Base-by-base conservation (phyloP, 2,113 vertebrate genomes). In the Anolis sagrei region DNA sequence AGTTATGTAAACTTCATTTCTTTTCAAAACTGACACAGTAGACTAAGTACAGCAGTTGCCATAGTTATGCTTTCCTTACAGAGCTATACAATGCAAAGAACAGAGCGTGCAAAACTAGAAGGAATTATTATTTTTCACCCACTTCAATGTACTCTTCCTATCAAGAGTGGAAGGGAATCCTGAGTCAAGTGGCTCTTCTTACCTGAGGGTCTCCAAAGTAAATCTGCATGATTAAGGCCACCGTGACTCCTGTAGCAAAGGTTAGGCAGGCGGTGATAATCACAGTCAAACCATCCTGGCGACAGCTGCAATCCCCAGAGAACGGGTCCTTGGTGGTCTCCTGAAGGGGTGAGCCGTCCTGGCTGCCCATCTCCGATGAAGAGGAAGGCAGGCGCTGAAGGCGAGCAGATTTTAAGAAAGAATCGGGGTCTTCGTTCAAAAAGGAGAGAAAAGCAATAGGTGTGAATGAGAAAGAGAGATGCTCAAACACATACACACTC, bases 121-220 rank as follows among this genome's bases (percentile, higher is more conserved):
- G 54, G 16, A 58, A 58, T 58, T 58, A 13, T 58, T 58, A 58
- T 58, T 18, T 4, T 18, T 18, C 13, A 10, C 62, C 89, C 5
- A 5, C 27, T 76, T 49, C 58, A 1, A 0, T 48, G 74, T 32
- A 29, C 9, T 25, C 25, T 23, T 14, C 69, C 77, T 44, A 6
- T 16, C n/a, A 0, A 0, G 0, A 23, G 19, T 19, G 32, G 19
- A 32, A 14, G 1, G 1, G 11, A 58, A 58, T 58, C 54, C 54
- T 1, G 73, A 72, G 86, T n/a, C 32, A 34, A 8, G 61, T 1
- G 11, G 1, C 83, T 18, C 0, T 0, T 69, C 92, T 93, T 91
- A 99, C 99, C 98, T 99, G 98, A 62, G 98, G 98, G 90, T 99
- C 98, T 79, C 98, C 98, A 81, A 99, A 98, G 93, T 99, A 99